Base-by-base conservation (phyloP, 1,140 invertebrate species). In the Philaenus spumarius region DNA sequence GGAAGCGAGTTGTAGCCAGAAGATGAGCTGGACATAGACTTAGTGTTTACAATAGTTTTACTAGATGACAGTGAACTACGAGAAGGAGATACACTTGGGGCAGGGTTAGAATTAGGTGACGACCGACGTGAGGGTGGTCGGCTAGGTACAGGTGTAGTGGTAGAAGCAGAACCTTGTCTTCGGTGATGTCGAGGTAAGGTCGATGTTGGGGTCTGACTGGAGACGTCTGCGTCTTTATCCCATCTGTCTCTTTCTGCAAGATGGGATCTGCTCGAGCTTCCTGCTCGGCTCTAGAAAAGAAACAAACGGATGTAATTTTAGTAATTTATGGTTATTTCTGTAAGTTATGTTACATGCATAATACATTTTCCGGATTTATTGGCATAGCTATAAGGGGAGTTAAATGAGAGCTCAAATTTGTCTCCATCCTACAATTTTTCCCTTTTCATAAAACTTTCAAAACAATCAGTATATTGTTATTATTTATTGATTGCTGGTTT, bases 1-100 rank as follows among this genome's bases (percentile, higher is more conserved):
- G 68, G 67, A 17, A 69, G 50, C 1, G 68, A 69, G 51, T 69
- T 69, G 55, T 69, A 69, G 4, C 68, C 68, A 26, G 65, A 67
- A 20, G 65, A 67, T 12, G 67, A 61, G 2, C 63, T 64, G 1
- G 61, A 59, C 17, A 62, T 19, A 11, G 47, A 35, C 17, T 51
- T 58, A 7, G 34, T 53, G 42, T 60, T 58, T n/a, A 62, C 46
- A 22, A 60, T 54, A 30, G 61, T 62, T 42, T 62, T 62, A 34
- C 60, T 60, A 1, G 63, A 65, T 14, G 61, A 61, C 11, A 62
- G 56, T 11, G 52, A 50, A 14, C 54, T 57, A 22, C 47, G 26
- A 19, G 48, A 47, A 15, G 59, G 54, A 15, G 43, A 56, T 3
- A 59, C 23, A 19, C 47, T 42, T 15, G 40, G 53, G 22, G 52